These are phyloP conservation scores for Parnassius glacialis DNA, from an alignment of 2,888 invertebrate species.

Conservation along the genomic window DNA sequence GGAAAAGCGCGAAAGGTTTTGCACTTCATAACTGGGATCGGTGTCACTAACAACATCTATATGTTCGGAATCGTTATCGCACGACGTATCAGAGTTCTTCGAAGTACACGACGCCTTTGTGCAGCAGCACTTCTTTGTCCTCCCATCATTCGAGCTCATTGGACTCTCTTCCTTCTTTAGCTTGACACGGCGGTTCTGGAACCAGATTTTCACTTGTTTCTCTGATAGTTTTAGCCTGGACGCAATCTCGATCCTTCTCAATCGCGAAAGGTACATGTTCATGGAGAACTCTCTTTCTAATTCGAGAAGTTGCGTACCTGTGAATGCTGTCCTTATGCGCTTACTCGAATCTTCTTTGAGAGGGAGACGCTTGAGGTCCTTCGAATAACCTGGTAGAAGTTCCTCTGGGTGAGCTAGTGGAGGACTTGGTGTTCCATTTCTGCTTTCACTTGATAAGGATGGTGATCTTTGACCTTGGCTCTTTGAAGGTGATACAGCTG, in stretches of 20 bases:
- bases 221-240: slow-evolving; percentile 93
- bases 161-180: slow-evolving; percentile 93
- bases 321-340: slow-evolving; percentile 95
- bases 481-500: slow-evolving; percentile 61
- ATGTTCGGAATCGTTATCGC: slow-evolving; percentile 66
- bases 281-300: slow-evolving; percentile 93
- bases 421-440: slow-evolving; percentile 81
- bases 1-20: slow-evolving; percentile 58
- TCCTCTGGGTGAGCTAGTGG: slow-evolving; percentile 71
- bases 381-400: slow-evolving; percentile 66
- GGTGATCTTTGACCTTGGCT: slow-evolving; percentile 69
- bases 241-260: slow-evolving; percentile 95
- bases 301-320: slow-evolving; percentile 92
- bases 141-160: slow-evolving; percentile 46
- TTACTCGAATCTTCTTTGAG: slow-evolving; percentile 87
- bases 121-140: slow-evolving; percentile 66
- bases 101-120: slow-evolving; percentile 55
- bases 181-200: slow-evolving; percentile 96
- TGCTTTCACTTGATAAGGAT: slow-evolving; percentile 69
- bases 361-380: slow-evolving; percentile 69
- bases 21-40: slow-evolving; percentile 56
- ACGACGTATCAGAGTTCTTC: slow-evolving; percentile 49
- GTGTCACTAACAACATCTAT: slow-evolving; percentile 74
- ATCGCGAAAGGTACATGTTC: slow-evolving; percentile 94
- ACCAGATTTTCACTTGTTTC: slow-evolving; percentile 98